Percentiles rank a stretch among this genome's conserved stretches.
Evolutionary conservation across 2,797 vertebrate species (phyloP).

Genomic region (Margarornis squamiger): DNA sequence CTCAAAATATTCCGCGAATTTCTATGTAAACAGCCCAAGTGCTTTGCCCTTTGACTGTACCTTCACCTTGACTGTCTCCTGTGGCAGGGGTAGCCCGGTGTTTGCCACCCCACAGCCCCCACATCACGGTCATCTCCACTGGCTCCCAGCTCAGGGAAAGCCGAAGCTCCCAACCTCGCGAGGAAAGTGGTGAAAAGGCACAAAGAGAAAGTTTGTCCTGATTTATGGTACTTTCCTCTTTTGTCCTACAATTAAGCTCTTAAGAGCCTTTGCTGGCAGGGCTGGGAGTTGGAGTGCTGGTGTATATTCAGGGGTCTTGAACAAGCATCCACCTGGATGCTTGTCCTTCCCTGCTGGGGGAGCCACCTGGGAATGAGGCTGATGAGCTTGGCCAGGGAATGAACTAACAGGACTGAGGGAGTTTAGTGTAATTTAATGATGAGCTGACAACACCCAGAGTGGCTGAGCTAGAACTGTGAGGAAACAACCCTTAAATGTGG

Average conservation of each 20-base stretch:
- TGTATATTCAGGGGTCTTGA: background rate
- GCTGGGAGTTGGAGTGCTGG: background rate
- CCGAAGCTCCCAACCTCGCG: background rate
- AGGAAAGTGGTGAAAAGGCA: conserved; percentile 9
- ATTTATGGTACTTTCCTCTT: conserved; percentile 41
- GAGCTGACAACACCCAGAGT: background rate
- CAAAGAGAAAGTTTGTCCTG: conserved; percentile 10
- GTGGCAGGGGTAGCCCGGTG: background rate
- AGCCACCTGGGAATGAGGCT: background rate
- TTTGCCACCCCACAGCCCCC: background rate
- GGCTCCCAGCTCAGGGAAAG: background rate
- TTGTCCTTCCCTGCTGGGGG: background rate
- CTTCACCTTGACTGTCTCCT: background rate
- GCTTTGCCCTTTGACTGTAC: background rate
- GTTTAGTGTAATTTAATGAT: background rate
- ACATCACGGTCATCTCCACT: background rate
- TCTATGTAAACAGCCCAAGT: background rate
- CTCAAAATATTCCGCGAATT: background rate
- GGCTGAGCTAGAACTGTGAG: background rate
- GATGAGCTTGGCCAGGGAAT: background rate
- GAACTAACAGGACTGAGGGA: background rate
- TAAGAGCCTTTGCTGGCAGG: background rate
- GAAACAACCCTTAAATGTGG: background rate
- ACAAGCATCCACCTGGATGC: background rate
- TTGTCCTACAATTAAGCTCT: background rate